These are phyloP conservation scores for Drosophila lacertosa DNA, from an alignment of 1,140 invertebrate genomes.

Conservation along the genomic window DNA sequence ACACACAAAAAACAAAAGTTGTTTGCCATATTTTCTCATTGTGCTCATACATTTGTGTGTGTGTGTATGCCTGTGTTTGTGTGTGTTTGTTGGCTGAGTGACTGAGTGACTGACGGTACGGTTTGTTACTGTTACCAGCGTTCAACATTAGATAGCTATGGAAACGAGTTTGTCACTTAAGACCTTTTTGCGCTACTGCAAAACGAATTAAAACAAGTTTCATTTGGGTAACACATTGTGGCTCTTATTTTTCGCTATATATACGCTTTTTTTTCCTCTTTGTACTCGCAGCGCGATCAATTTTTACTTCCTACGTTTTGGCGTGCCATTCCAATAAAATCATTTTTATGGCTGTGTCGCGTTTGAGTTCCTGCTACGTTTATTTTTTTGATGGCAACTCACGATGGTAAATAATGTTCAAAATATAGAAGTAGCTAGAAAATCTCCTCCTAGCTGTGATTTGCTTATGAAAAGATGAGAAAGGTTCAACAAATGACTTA, in stretches of 20 bases:
- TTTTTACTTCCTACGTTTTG: conserved; percentile 51
- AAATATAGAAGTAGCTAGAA: background rate
- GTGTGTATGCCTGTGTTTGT: conserved; percentile 27
- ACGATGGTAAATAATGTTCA: conserved; percentile 1
- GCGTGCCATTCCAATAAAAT: conserved; percentile 32
- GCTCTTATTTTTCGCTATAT: conserved; percentile 21
- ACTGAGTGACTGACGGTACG: conserved; percentile 31
- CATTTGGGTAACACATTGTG: conserved; percentile 42
- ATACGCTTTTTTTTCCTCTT: conserved; percentile 41
- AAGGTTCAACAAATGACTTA: conserved; percentile 23
- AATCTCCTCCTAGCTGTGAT: background rate
- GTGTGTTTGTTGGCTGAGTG: conserved; percentile 32
- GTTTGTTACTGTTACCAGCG: conserved; percentile 38
- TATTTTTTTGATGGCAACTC: background rate
- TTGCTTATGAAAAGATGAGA: conserved; percentile 4
- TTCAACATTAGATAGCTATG: conserved; percentile 59
- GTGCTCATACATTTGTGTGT: conserved; percentile 8
- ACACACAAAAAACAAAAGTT: conserved; percentile 76
- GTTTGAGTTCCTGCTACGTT: conserved; percentile 38
- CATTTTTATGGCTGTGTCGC: conserved; percentile 5
- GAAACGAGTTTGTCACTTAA: conserved; percentile 78
- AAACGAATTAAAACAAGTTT: conserved; percentile 76
- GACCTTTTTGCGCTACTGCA: conserved; percentile 75
- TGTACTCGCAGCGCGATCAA: conserved; percentile 14
- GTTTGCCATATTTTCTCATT: conserved; percentile 73